Evolutionary conservation across 2,113 vertebrate species (phyloP), one percentile per base, ranked within the genome.

Genomic region (Cochlearius cochlearius): DNA sequence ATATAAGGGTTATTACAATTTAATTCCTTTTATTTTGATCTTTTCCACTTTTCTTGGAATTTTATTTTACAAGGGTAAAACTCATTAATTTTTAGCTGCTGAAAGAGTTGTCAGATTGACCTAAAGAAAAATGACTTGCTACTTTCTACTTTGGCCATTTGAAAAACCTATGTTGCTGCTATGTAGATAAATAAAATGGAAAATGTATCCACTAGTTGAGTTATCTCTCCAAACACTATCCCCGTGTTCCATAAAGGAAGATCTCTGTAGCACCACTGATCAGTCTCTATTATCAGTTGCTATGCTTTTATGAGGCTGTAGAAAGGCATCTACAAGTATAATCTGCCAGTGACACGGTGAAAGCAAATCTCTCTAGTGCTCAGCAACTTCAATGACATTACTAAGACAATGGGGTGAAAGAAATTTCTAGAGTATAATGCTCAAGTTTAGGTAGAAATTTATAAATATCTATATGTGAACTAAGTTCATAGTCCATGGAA

Each of bases 231-330:
- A 79, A 72, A 62, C 4, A 5, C 30, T 45, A 5, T 30, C 0
- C 0, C 22, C 43, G 12, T 1, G 0, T 50, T 9, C 19, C 45
- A 52, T 55, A 71, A 79, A 39, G 4, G 11, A 66, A 75, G 47
- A 84, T 3, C 20, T 74, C 60, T 68, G 11, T 36, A 64, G 5
- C 23, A 49, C 25, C 21, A 36, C n/a, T 63, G 21, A 11, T 9
- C 55, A 56, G 5, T 49, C 30, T 75, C n/a, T 12, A 8, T 36
- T 74, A 23, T 36, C 7, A 49, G 12, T 63, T 63, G 15, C 12
- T 63, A 30, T 34, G 5, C 6, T 62, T 69, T 76, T 43, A 62
- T 38, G 41, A 75, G 30, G 14, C 39, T 62, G 21, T 41, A 49
- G 39, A 71, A 84, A 27, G 30, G 5, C 10, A 69, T 20, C 39